phyloP scores from a whole-genome alignment of 2,797 vertebrate genomes.

The Tenualosa ilisha region DNA sequence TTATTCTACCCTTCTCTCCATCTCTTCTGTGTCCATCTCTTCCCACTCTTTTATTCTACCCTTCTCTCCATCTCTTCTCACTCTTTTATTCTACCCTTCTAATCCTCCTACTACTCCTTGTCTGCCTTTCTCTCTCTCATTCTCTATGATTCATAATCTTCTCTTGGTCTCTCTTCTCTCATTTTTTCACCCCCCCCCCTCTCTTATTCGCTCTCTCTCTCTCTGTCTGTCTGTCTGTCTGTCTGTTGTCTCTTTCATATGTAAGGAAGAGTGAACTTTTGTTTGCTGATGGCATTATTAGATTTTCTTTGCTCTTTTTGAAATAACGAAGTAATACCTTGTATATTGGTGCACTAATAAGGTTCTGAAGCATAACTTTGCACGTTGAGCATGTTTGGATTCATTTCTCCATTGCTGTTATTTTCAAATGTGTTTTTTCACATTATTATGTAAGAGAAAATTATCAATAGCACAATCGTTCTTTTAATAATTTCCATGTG shows the following conservation, averaged over 20 bases:
- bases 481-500: background rate
- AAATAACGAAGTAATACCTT: conserved; percentile 83
- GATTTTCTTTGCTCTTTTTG: conserved; percentile 70
- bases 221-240: conserved; percentile 54
- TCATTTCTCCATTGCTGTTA: background rate
- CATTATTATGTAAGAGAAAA: background rate
- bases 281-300: conserved; percentile 84
- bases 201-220: too few species aligned
- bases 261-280: conserved; percentile 89
- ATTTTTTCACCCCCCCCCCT: conserved; percentile 47
- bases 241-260: conserved; percentile 95
- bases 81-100: conserved; percentile 55
- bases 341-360: conserved; percentile 84
- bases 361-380: conserved; percentile 72
- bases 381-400: conserved; percentile 10
- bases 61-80: conserved; percentile 57
- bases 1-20: background rate
- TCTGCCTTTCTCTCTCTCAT: conserved; percentile 60
- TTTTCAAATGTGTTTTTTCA: too few species aligned
- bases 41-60: conserved; percentile 12
- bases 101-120: conserved; percentile 60
- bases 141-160: conserved; percentile 56
- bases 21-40: too few species aligned
- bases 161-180: conserved; percentile 33
- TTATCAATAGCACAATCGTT: background rate